Percentiles rank a stretch among this genome's conserved stretches.
These are phyloP conservation scores for Mus spretus DNA, from an alignment of 2,797 vertebrate genomes.

Conservation along the genomic window DNA sequence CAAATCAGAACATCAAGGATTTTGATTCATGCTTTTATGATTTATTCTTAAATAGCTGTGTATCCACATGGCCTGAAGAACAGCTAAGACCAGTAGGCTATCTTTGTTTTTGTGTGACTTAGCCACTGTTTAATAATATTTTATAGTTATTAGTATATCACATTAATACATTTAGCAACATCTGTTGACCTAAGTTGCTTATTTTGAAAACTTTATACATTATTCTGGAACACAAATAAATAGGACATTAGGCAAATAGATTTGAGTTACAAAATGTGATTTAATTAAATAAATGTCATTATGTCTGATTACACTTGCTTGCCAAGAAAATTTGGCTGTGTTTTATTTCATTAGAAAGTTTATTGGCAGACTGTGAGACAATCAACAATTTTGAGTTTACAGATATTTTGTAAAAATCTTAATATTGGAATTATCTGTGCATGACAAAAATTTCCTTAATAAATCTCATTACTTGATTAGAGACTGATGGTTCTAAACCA, in stretches of 20 bases:
- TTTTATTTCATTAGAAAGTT: slow-evolving; percentile 71
- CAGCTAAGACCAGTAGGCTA: not conserved
- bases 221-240: slow-evolving; percentile 59
- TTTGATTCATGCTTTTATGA: slow-evolving; percentile 18
- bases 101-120: slow-evolving; percentile 23
- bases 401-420: slow-evolving; percentile 52
- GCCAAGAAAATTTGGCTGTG: slow-evolving; percentile 59
- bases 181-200: slow-evolving; percentile 55
- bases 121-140: not conserved
- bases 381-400: slow-evolving; percentile 50
- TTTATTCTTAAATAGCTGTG: not conserved
- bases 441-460: slow-evolving; percentile 68
- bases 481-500: slow-evolving; percentile 69
- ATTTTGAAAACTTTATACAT: slow-evolving; percentile 68
- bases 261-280: slow-evolving; percentile 62
- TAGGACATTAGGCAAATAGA: slow-evolving; percentile 54
- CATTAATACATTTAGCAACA: slow-evolving; percentile 29
- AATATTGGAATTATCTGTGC: slow-evolving; percentile 61
- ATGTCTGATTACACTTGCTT: slow-evolving; percentile 63
- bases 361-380: slow-evolving; percentile 51
- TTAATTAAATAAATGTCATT: slow-evolving; percentile 52
- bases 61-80: not conserved
- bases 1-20: not conserved
- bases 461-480: slow-evolving; percentile 80
- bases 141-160: not conserved